Conservation (phyloP, 2,797 vertebrate genomes). For the Dendrocincla fuliginosa region DNA sequence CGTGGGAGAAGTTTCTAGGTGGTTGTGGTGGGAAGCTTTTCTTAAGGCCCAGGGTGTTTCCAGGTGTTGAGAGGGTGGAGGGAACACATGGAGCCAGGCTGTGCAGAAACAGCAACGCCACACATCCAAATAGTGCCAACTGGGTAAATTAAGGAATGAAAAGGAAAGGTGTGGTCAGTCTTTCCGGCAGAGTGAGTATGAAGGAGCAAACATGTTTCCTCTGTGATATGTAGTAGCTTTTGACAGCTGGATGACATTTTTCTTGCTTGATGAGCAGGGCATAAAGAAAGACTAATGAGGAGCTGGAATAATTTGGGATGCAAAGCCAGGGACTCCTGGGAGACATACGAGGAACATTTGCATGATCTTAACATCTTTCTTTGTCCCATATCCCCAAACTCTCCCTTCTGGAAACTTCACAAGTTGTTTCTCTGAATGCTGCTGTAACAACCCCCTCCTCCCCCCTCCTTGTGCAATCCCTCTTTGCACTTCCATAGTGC, state of each 20-base stretch:
- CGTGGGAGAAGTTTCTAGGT: not conserved
- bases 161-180: not conserved
- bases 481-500: not conserved
- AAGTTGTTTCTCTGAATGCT: not conserved
- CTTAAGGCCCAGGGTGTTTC: not conserved
- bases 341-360: not conserved
- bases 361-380: not conserved
- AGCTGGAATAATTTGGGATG: not conserved
- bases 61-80: not conserved
- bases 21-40: not conserved
- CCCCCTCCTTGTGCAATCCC: not conserved
- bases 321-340: not conserved
- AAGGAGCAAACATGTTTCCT: not conserved
- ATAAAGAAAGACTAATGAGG: not conserved
- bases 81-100: not conserved
- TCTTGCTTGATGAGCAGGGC: not conserved
- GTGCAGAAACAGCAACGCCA: not conserved
- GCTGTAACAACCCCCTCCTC: not conserved
- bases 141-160: not conserved
- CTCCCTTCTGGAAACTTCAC: not conserved
- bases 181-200: not conserved
- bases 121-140: accelerated
- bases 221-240: not conserved
- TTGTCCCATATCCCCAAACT: not conserved
- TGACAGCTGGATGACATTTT: not conserved